Percentiles rank a stretch among this genome's conserved stretches.
These are phyloP conservation scores for Enteromius trimaculatus DNA, from an alignment of 2,797 vertebrate genomes.

Conservation along the genomic window DNA sequence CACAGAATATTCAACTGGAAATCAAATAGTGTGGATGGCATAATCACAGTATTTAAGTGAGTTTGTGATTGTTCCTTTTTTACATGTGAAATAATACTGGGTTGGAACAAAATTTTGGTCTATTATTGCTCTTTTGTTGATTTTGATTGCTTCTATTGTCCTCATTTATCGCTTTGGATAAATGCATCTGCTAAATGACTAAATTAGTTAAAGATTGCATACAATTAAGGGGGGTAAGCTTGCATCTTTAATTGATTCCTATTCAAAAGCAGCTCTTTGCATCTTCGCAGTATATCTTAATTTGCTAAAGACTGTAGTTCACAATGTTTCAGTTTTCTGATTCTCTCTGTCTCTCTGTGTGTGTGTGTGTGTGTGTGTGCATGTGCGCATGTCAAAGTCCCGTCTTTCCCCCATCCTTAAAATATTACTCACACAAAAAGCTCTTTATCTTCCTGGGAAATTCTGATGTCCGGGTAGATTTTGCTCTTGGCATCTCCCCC, in stretches of 20 bases:
- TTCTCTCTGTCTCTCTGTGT: not conserved
- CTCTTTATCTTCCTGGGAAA: constrained; percentile 50
- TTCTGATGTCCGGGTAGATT: constrained; percentile 41
- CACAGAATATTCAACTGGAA: not conserved
- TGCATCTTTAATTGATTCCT: not conserved
- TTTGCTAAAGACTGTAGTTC: not conserved
- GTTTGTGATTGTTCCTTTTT: not conserved
- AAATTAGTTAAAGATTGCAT: not conserved
- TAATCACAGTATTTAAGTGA: not conserved
- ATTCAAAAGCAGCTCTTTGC: not conserved
- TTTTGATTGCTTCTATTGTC: not conserved
- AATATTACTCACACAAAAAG: constrained; percentile 47
- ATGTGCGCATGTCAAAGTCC: not conserved
- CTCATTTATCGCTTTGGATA: not conserved
- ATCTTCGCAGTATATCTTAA: not conserved
- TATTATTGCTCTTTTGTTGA: not conserved
- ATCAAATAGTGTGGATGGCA: not conserved
- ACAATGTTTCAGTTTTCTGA: not conserved
- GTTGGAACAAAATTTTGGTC: not conserved
- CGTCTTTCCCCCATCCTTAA: not conserved
- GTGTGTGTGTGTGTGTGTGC: too few species aligned
- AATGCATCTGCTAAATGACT: not conserved
- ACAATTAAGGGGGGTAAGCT: not conserved
- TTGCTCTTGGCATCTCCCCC: constrained; percentile 30
- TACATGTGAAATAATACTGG: not conserved